Conservation (phyloP, 2,888 invertebrate species). For the Crossocerus cetratus region DNA sequence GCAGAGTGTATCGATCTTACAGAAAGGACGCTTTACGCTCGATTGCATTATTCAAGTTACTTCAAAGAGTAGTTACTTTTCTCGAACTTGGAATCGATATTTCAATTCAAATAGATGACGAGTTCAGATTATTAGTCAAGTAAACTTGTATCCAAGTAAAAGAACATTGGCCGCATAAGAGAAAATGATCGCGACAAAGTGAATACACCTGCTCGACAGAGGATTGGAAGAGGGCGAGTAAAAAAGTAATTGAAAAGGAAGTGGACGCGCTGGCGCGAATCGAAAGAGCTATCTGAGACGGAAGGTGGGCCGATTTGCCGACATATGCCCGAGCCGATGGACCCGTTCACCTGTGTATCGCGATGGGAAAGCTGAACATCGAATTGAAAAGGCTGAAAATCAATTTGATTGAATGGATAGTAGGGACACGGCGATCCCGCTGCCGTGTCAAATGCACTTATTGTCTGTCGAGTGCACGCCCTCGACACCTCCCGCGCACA, state of each 20-base stretch:
- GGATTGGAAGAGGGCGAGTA: neutral
- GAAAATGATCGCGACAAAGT: too few species aligned
- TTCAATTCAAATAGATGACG: too few species aligned
- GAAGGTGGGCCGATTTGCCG: too few species aligned
- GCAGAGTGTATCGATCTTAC: neutral
- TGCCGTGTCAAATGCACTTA: constrained; percentile 52
- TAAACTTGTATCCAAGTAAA: too few species aligned
- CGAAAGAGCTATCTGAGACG: constrained; percentile 31
- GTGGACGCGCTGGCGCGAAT: constrained; percentile 13
- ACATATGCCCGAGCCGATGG: constrained; percentile 30
- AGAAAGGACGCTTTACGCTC: neutral
- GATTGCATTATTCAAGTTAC: neutral
- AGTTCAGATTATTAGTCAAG: too few species aligned
- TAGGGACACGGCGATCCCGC: constrained; percentile 36
- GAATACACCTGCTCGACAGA: too few species aligned
- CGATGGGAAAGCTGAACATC: constrained; percentile 40
- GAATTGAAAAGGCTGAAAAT: constrained; percentile 51
- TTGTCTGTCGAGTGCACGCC: constrained; percentile 52
- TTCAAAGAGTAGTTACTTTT: too few species aligned
- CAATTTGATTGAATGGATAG: constrained; percentile 38
- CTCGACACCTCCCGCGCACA: neutral
- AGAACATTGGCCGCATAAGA: too few species aligned
- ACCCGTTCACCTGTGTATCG: constrained; percentile 35
- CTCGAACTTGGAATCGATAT: too few species aligned
- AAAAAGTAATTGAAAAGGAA: neutral